Conservation (phyloP, 2,113 vertebrate genomes). For the Antechinus stuartii region DNA sequence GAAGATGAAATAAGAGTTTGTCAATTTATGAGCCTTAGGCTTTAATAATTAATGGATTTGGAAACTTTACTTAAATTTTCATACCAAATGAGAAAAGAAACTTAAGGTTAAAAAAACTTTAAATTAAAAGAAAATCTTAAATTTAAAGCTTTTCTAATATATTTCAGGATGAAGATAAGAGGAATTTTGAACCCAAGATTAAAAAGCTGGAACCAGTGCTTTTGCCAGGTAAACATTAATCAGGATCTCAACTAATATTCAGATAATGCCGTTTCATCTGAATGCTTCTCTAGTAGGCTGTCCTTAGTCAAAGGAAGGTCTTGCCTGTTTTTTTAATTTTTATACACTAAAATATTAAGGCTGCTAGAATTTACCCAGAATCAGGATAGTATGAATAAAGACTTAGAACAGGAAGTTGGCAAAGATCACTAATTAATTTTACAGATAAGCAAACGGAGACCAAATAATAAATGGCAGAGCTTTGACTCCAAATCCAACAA, state of each 20-base stretch:
- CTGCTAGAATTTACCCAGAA: neutral
- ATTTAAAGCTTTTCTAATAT: slow-evolving; percentile 12
- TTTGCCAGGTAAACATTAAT: slow-evolving; percentile 89
- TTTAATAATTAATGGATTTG: neutral
- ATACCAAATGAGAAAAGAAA: too few species aligned
- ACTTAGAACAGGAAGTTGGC: neutral
- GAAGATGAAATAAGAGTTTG: neutral
- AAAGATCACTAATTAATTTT: neutral
- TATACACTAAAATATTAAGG: neutral
- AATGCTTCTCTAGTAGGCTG: neutral
- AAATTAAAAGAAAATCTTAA: neutral
- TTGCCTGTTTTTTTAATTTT: neutral
- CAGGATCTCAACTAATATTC: neutral
- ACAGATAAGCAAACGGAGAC: neutral
- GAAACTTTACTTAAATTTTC: neutral
- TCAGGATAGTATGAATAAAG: neutral
- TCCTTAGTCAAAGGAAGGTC: neutral
- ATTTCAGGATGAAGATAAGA: slow-evolving; percentile 89
- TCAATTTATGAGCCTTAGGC: neutral
- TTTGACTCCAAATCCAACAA: neutral
- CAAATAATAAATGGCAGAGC: neutral
- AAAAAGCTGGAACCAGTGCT: slow-evolving; percentile 95
- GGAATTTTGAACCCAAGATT: slow-evolving; percentile 88
- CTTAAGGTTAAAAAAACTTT: neutral
- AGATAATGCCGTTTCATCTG: neutral